Evolutionary conservation across 2,113 vertebrate genomes (phyloP).

Genomic region (Pyxicephalus adspersus): DNA sequence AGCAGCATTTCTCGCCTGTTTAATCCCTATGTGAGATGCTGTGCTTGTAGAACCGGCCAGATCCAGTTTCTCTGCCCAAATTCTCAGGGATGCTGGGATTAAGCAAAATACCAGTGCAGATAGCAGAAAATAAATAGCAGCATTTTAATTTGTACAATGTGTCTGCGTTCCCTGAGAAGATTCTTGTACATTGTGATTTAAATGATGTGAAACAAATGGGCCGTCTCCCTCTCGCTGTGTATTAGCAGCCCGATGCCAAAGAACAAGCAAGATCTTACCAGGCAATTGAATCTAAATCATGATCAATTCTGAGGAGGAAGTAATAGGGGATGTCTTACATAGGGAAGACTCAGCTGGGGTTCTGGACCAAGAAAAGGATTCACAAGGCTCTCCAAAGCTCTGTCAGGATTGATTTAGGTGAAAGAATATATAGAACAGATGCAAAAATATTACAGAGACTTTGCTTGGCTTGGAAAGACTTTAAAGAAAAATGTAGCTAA

Average conservation of each 20-base stretch:
- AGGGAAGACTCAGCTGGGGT: background rate
- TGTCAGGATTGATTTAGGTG: too few relatives aligned
- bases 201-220: constrained; percentile 3
- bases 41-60: background rate
- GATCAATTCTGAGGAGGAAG: background rate
- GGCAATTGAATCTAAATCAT: background rate
- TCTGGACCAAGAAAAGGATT: background rate
- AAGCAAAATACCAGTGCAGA: background rate
- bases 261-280: background rate
- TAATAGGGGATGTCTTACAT: background rate
- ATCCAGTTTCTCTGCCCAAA: constrained; percentile 1
- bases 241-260: background rate
- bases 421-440: too few relatives aligned
- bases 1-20: constrained; percentile 5
- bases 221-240: background rate
- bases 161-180: background rate
- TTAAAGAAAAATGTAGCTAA: too few relatives aligned
- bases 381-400: too few relatives aligned
- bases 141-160: background rate
- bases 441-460: too few relatives aligned
- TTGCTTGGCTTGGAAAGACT: too few relatives aligned
- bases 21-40: constrained; percentile 12
- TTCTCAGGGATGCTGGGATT: background rate
- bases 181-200: background rate
- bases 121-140: background rate